Evolutionary conservation across 2,797 vertebrate species (phyloP).

Genomic region (Melanitta fusca): DNA sequence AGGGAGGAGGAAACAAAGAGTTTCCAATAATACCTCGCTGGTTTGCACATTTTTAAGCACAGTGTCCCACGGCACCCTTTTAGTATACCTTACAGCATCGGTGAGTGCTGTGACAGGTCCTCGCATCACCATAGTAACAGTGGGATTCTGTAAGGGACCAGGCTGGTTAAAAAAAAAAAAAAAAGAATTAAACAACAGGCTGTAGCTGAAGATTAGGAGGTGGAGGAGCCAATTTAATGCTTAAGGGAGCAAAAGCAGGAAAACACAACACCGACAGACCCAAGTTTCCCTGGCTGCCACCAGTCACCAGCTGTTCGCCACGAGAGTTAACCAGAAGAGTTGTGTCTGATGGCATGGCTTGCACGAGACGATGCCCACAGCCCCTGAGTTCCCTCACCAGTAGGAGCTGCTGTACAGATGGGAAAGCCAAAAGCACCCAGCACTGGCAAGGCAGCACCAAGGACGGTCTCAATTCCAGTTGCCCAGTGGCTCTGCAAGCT

Average conservation of each 20-base stretch:
- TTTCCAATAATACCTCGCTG: neutral
- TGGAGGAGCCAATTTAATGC: neutral
- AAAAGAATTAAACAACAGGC: conserved; percentile 17
- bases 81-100: neutral
- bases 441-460: neutral
- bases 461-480: neutral
- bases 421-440: neutral
- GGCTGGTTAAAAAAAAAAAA: conserved; percentile 15
- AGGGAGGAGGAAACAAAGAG: neutral
- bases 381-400: neutral
- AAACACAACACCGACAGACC: neutral
- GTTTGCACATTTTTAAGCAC: neutral
- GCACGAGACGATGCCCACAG: neutral
- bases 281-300: neutral
- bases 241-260: conserved; percentile 15
- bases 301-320: neutral
- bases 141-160: neutral
- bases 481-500: neutral
- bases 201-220: conserved; percentile 20
- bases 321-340: neutral
- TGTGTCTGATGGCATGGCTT: neutral
- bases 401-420: neutral
- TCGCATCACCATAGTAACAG: conserved; percentile 37
- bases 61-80: neutral
- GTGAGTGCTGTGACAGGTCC: neutral